phyloP scores from a whole-genome alignment of 64 coral and sea anemone species.

The Dendrophyllia cribrosa region DNA sequence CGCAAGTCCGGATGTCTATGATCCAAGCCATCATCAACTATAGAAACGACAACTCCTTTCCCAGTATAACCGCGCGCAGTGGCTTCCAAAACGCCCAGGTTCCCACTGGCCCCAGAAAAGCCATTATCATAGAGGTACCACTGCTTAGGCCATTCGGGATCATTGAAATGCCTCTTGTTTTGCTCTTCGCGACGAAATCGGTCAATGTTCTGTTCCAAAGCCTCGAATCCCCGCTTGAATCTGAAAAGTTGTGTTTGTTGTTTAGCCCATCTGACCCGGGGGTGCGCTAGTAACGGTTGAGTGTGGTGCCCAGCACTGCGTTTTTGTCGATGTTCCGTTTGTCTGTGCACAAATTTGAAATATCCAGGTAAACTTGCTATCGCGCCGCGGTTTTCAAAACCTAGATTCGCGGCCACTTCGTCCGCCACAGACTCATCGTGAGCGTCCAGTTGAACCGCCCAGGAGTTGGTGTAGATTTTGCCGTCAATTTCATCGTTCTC shows the following conservation, averaged over 20 bases:
- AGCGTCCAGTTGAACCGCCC: slow-evolving; percentile 80
- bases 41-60: slow-evolving; percentile 77
- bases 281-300: slow-evolving; percentile 66
- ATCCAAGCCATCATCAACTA: slow-evolving; percentile 94
- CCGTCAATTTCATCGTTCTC: slow-evolving; percentile 25
- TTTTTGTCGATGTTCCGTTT: slow-evolving; percentile 34
- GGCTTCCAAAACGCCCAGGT: slow-evolving; percentile 80
- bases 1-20: slow-evolving; percentile 78
- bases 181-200: background rate
- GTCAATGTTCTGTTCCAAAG: background rate
- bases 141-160: slow-evolving; percentile 75
- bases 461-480: slow-evolving; percentile 45
- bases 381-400: slow-evolving; percentile 80
- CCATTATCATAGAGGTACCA: slow-evolving; percentile 85
- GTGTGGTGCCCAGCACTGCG: slow-evolving; percentile 49
- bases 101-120: slow-evolving; percentile 23
- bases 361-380: slow-evolving; percentile 73
- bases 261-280: slow-evolving; percentile 85
- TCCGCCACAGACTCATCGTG: slow-evolving; percentile 71
- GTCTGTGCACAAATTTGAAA: slow-evolving; percentile 75
- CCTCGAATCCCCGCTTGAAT: slow-evolving; percentile 65
- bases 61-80: slow-evolving; percentile 82
- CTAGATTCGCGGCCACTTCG: slow-evolving; percentile 68
- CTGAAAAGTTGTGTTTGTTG: slow-evolving; percentile 70
- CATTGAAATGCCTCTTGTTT: slow-evolving; percentile 31